A percentile compares a stretch with the other conserved stretches of the same genome.
Evolutionary conservation across 2,797 vertebrate species (phyloP).

Genomic region (Leucoraja ocellata): DNA sequence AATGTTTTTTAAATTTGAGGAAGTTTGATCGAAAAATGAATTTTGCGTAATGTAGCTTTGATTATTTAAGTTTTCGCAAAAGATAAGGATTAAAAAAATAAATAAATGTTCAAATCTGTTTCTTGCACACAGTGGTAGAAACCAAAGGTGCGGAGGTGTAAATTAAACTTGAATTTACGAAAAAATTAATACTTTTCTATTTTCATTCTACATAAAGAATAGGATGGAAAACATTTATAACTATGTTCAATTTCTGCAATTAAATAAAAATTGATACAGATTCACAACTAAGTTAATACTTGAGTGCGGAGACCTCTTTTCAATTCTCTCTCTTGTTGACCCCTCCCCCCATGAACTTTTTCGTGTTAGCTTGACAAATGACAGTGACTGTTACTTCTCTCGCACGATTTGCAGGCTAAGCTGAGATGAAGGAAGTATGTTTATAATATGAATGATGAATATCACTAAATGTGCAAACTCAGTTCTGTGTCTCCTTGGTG

Average conservation of each 20-base stretch:
- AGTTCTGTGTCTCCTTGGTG: background rate
- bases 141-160: background rate
- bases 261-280: background rate
- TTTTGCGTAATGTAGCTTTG: background rate
- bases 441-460: background rate
- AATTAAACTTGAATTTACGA: no score
- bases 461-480: background rate
- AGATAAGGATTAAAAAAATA: no score
- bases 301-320: background rate
- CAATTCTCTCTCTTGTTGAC: background rate
- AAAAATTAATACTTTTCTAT: background rate
- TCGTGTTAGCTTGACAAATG: background rate
- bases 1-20: background rate
- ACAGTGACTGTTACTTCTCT: background rate
- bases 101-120: no score
- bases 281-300: background rate
- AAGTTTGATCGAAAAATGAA: background rate
- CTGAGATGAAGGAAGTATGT: background rate
- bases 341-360: background rate
- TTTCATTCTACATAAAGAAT: background rate
- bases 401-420: no score
- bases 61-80: background rate
- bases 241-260: background rate
- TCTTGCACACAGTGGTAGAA: background rate
- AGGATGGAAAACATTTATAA: background rate